Percentiles rank a stretch among this genome's conserved stretches.
Evolutionary conservation across 2,888 invertebrate species (phyloP).

Genomic region (Hirudinaria manillensis): DNA sequence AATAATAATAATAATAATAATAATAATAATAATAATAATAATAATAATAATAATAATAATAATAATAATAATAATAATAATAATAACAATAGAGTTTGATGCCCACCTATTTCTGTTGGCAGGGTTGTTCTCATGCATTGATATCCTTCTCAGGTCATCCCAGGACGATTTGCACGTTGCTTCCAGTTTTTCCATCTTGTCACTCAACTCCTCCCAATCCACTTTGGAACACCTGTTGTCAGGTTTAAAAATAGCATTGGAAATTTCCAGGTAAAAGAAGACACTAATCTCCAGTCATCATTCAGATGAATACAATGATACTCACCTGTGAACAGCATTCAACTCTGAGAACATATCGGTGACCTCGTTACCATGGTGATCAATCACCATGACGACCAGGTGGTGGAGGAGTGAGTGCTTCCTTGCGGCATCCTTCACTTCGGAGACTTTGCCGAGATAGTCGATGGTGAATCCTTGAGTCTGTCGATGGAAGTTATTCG

Average conservation of each 20-base stretch:
- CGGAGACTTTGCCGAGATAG: constrained; percentile 85
- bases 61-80: not conserved
- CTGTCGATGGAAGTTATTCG: too few relatives aligned
- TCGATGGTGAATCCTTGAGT: constrained; percentile 90
- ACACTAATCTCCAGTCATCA: too few relatives aligned
- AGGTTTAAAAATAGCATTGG: too few relatives aligned
- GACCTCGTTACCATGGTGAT: constrained; percentile 80
- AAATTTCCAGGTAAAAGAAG: too few relatives aligned
- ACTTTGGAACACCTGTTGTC: constrained; percentile 62
- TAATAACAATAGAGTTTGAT: not conserved
- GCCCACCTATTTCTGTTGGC: constrained; percentile 67
- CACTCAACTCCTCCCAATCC: constrained; percentile 83
- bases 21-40: not conserved
- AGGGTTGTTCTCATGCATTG: constrained; percentile 75
- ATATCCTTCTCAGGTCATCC: constrained; percentile 88
- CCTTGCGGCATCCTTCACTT: constrained; percentile 97
- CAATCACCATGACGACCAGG: constrained; percentile 92
- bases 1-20: not conserved
- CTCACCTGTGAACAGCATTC: constrained; percentile 56
- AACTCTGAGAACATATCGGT: constrained; percentile 88
- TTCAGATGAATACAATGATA: constrained; percentile 60
- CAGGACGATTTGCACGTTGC: constrained; percentile 92
- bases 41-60: not conserved
- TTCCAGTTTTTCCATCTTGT: constrained; percentile 81
- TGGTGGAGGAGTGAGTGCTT: constrained; percentile 96